Percentiles rank a stretch among this genome's conserved stretches.
phyloP scores from a whole-genome alignment of 1,140 invertebrate genomes.

The Teleogryllus occipitalis region DNA sequence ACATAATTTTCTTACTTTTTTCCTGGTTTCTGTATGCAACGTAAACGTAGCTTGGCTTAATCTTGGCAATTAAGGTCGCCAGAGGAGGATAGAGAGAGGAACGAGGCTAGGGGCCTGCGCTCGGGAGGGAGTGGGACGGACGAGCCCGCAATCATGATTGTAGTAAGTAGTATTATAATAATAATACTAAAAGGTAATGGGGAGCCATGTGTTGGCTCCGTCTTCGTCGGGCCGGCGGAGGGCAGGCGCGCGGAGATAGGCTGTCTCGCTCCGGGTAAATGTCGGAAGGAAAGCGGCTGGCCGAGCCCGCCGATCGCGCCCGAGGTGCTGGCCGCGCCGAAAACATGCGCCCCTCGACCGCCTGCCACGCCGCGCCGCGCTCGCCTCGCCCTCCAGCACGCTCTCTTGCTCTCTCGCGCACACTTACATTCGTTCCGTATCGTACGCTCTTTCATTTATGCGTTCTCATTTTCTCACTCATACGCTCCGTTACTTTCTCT shows the following conservation, averaged over 20 bases:
- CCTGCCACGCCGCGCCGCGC: too few species aligned
- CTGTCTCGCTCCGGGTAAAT: conserved; percentile 3
- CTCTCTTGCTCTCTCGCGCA: too few species aligned
- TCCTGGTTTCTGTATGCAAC: conserved; percentile 3
- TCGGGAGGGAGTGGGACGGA: neutral
- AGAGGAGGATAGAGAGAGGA: neutral
- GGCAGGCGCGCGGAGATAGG: neutral
- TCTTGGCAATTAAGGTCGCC: conserved; percentile 3
- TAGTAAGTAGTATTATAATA: conserved; percentile 1
- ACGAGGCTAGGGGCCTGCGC: neutral
- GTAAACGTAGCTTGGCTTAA: conserved; percentile 4
- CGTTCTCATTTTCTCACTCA: too few species aligned
- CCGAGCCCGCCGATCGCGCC: neutral
- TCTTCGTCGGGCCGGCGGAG: neutral
- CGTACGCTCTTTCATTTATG: too few species aligned
- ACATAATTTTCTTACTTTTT: conserved; percentile 6
- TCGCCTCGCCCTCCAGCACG: too few species aligned
- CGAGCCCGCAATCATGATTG: neutral
- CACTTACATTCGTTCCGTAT: too few species aligned
- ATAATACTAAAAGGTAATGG: conserved; percentile 5
- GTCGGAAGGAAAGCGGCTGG: neutral
- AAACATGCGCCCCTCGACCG: neutral
- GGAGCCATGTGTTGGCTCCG: conserved; percentile 2
- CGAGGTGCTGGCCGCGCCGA: neutral
- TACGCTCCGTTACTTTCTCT: too few species aligned